These are phyloP conservation scores for Athalia rosae DNA, from an alignment of 2,888 invertebrate species.

Conservation along the genomic window DNA sequence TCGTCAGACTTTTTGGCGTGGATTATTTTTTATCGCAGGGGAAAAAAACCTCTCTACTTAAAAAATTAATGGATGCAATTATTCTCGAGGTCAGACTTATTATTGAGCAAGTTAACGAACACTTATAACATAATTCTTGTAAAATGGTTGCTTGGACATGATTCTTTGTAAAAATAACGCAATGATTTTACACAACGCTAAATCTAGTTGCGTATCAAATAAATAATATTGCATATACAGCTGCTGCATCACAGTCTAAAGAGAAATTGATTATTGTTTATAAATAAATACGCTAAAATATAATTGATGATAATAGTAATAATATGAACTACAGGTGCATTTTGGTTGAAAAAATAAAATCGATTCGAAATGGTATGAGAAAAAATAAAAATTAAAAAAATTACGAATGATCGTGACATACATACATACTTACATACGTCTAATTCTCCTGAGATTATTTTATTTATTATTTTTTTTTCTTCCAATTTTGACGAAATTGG, in stretches of 20 bases:
- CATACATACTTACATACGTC: too few species aligned
- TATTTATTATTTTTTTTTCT: too few species aligned
- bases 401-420: too few species aligned
- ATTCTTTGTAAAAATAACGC: neutral
- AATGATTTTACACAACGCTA: constrained; percentile 7
- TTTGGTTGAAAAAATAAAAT: too few species aligned
- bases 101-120: constrained; percentile 1
- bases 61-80: neutral
- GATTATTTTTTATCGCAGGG: constrained; percentile 7
- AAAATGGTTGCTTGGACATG: too few species aligned
- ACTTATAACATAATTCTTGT: neutral
- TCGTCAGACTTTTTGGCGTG: constrained; percentile 30
- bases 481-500: too few species aligned
- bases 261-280: constrained; percentile 7
- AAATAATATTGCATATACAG: constrained; percentile 9
- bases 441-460: too few species aligned
- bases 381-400: too few species aligned
- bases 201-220: constrained; percentile 6
- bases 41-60: constrained; percentile 9
- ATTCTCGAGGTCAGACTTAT: neutral
- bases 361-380: too few species aligned
- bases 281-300: constrained; percentile 5
- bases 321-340: too few species aligned
- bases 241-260: constrained; percentile 18
- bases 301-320: neutral